Evolutionary conservation across 2,113 vertebrate genomes (phyloP).

Genomic region (Verasper variegatus): DNA sequence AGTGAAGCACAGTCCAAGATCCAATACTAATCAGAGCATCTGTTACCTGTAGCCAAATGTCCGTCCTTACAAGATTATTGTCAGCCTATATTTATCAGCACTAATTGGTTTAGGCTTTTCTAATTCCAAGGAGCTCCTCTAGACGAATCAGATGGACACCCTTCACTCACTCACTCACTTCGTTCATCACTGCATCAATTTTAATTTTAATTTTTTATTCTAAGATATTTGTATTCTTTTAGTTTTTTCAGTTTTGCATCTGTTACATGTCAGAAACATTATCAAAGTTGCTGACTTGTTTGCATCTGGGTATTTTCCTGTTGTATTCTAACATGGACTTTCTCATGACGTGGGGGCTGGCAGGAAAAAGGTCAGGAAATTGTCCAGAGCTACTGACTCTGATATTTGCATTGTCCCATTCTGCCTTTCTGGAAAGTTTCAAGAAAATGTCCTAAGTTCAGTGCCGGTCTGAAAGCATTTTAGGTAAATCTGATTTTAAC

Average conservation of each 20-base stretch:
- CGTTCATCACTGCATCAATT: not conserved
- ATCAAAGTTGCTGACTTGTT: too few species aligned
- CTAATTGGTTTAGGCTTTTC: constrained; percentile 69
- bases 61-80: constrained; percentile 63
- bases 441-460: too few species aligned
- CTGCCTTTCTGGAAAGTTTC: too few species aligned
- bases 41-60: constrained; percentile 10
- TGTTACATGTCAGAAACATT: too few species aligned
- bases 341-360: not conserved
- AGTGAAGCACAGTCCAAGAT: not conserved
- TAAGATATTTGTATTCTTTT: not conserved
- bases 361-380: not conserved
- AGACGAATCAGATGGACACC: constrained; percentile 6
- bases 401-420: not conserved
- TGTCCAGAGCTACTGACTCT: not conserved
- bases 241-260: not conserved
- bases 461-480: too few species aligned
- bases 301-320: too few species aligned
- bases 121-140: constrained; percentile 33
- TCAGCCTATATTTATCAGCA: constrained; percentile 68
- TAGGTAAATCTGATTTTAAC: not conserved
- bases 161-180: not conserved
- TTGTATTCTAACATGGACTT: too few species aligned
- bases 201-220: too few species aligned
- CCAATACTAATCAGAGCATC: constrained; percentile 1